These are phyloP conservation scores for Heterodera carotae DNA, from an alignment of 1,140 invertebrate genomes.

Conservation along the genomic window DNA sequence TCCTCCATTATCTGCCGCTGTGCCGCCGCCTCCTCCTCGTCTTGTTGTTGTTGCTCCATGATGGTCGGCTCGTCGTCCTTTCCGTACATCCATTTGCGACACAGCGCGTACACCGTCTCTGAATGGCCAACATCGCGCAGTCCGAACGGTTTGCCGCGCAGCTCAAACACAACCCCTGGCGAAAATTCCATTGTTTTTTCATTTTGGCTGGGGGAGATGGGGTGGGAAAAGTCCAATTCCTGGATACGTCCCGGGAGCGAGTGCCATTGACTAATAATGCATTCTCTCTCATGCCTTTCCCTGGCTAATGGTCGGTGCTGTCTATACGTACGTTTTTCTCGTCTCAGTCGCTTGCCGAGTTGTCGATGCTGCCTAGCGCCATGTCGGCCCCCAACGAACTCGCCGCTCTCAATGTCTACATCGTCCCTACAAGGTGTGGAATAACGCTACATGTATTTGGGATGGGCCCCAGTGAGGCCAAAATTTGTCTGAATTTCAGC, in stretches of 20 bases:
- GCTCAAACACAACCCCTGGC: conserved; percentile 53
- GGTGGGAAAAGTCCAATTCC: no score
- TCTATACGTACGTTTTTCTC: conserved; percentile 46
- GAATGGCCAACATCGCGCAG: conserved; percentile 40
- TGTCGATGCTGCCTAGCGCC: background rate
- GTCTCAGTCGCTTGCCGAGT: conserved; percentile 43
- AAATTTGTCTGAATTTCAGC: no score
- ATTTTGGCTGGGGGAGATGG: background rate
- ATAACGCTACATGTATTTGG: no score
- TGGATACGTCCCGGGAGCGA: no score
- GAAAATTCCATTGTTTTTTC: background rate
- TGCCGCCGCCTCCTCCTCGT: conserved; percentile 32
- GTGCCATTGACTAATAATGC: no score
- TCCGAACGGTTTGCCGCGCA: conserved; percentile 52
- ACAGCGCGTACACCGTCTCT: conserved; percentile 49
- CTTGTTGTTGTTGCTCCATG: conserved; percentile 16
- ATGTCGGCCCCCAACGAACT: background rate
- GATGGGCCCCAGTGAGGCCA: no score
- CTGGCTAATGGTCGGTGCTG: no score
- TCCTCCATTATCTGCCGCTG: background rate
- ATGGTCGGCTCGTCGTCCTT: conserved; percentile 49
- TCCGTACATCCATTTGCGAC: conserved; percentile 58
- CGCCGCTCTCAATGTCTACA: background rate
- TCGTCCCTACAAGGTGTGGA: background rate
- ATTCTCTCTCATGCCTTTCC: no score